Base-by-base conservation (phyloP, 1,140 invertebrate species). In the Aphelinus atriplicis region DNA sequence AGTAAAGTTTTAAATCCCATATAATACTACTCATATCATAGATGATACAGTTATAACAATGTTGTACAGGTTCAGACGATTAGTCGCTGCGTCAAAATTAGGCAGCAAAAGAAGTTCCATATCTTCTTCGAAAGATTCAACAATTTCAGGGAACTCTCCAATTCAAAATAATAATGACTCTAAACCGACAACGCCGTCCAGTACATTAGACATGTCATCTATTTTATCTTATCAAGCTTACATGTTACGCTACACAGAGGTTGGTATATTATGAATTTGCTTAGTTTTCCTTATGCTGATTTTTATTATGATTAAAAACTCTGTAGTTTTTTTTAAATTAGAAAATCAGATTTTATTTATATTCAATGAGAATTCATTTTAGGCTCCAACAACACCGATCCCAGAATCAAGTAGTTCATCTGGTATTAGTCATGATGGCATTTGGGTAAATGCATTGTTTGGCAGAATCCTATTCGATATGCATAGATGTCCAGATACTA, bases 391-490 rank as follows among this genome's bases (percentile, higher is more conserved):
- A 61, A 72, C 71, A 3, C 64, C 71, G 69, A 57, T 63, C 42
- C 62, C 73, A 43, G 78, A 74, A 26, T 5, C 50, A 9, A 69
- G 5, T 9, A 47, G 2, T 57, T 26, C 82, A 26, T 85, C 81
- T 7, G 48, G 50, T 51, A 61, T 69, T 6, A 64, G 48, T 72
- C 66, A 83, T 77, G 87, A 89, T 75, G 83, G 88, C 9, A 79
- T 89, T 2, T 96, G 94, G 93, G 81, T 95, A 5, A 96, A 96
- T 88, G 91, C 93, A 26, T 80, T 96, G 9, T 71, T 95, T 58
- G 93, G 93, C 26, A 87, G 96, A 68, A 87, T 95, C 47, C 88
- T 95, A 26, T 96, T 92, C 81, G 96, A 97, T 82, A 88, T 96
- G 79, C 88, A 90, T 50, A 91, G 91, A 69, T 90, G 92, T 80